Base-by-base conservation (phyloP, 2,888 invertebrate genomes). In the Saturnia japonica region DNA sequence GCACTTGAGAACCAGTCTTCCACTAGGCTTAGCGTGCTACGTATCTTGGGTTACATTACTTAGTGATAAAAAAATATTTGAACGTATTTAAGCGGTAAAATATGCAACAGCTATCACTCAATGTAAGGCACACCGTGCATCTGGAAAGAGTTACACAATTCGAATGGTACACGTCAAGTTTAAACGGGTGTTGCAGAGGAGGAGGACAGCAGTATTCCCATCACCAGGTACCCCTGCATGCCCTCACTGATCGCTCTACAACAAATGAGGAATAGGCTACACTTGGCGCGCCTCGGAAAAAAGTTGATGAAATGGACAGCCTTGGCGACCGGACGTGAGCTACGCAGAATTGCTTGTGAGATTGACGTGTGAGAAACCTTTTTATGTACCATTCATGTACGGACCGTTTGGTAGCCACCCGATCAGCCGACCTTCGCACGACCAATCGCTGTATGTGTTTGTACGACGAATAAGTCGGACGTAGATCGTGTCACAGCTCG, bases 221-320 rank as follows among this genome's bases (percentile, higher is more conserved):
- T 74, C 19, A 54, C 69, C 2, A 78, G 86, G 2, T 93, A 91
- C 74, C 85, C 87, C 0, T 85, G 85, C 76, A 90, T 92, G 89
- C 93, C 93, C 0, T 92, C 93, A 0, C 77, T 92, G 79, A 86
- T 91, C n/a, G 84, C 91, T 0, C 78, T 93, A 0, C 90, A 90
- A 78, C 90, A 89, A 78, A 93, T 93, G 93, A 81, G 85, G 75
- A 92, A 91, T 80, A 79, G 93, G 0, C 84, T 90, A 3, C 89
- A 91, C 22, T 82, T 93, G 72, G 90, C 91, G 0, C 78, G 75
- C 43, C 77, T 91, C 1, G 93, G 93, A 0, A 84, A 82, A 74
- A 90, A 90, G 77, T 85, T 93, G 71, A 93, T 93, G 93, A 92
- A 91, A 64, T 92, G 91, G 93, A 91, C 90, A 0, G 87, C 89